Percentiles rank a stretch among this genome's conserved stretches.
phyloP scores from a whole-genome alignment of 2,888 invertebrate species.

The Conomelus anceps region DNA sequence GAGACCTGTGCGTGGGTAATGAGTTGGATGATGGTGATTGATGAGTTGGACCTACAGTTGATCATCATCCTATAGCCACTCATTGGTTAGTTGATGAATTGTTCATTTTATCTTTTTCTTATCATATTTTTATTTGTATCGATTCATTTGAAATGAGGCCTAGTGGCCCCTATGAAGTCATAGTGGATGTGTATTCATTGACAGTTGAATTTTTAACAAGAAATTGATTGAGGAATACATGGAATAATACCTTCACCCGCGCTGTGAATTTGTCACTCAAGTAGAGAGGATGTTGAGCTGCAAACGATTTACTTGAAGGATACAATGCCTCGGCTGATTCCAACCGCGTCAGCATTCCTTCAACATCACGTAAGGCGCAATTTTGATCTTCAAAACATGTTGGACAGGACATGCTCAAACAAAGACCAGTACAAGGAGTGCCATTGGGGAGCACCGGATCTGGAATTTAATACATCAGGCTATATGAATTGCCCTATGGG shows the following conservation, averaged over 20 bases:
- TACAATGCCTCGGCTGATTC: slow-evolving; percentile 74
- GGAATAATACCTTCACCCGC: slow-evolving; percentile 51
- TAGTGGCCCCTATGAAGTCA: background rate
- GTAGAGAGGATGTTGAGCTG: slow-evolving; percentile 62
- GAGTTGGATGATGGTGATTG: no score
- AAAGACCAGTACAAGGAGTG: slow-evolving; percentile 45
- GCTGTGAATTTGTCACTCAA: slow-evolving; percentile 57
- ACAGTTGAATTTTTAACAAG: slow-evolving; percentile 38
- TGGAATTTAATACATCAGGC: no score
- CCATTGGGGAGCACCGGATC: background rate
- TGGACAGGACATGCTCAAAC: slow-evolving; percentile 65
- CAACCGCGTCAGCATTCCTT: slow-evolving; percentile 61
- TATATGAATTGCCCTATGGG: background rate
- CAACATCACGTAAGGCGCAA: slow-evolving; percentile 66
- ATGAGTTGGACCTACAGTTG: no score
- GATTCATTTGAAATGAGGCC: no score
- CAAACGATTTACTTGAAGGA: slow-evolving; percentile 76
- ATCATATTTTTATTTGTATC: no score
- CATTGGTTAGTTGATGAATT: no score
- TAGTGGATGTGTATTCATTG: no score
- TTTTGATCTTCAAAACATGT: slow-evolving; percentile 65
- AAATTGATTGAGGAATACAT: slow-evolving; percentile 37
- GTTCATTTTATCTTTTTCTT: no score
- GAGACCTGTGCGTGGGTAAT: no score
- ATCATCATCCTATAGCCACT: no score